Conservation (phyloP, 1,140 invertebrate species). For the Andrena cerasifolii region DNA sequence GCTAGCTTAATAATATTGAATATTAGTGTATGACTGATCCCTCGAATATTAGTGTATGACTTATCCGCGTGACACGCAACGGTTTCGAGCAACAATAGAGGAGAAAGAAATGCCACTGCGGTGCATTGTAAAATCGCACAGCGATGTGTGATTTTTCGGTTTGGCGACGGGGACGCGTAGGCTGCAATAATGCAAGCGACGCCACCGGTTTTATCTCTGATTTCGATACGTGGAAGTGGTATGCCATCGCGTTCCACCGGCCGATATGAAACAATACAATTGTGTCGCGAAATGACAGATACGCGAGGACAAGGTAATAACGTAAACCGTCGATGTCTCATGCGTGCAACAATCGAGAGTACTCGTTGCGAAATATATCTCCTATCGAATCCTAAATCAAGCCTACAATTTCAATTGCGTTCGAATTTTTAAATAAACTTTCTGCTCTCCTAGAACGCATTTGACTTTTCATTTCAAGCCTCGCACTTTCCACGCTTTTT, state of each 20-base stretch:
- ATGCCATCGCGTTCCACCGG: slow-evolving; percentile 10
- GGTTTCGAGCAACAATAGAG: neutral
- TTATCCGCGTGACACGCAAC: too few species aligned
- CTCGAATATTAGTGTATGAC: too few species aligned
- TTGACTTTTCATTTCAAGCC: too few species aligned
- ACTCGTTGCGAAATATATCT: neutral
- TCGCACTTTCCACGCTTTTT: too few species aligned
- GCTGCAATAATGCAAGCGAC: slow-evolving; percentile 30
- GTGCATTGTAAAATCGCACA: neutral
- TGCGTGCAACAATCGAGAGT: neutral
- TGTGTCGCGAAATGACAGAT: slow-evolving; percentile 20
- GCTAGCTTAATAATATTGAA: too few species aligned
- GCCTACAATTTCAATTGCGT: neutral
- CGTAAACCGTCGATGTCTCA: neutral
- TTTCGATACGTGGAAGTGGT: slow-evolving; percentile 46
- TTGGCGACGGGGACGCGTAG: slow-evolving; percentile 7
- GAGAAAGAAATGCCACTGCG: neutral
- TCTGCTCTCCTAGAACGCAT: too few species aligned
- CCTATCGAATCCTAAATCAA: neutral
- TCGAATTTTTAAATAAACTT: too few species aligned
- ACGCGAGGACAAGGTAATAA: neutral
- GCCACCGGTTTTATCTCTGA: slow-evolving; percentile 30
- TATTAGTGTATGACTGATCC: too few species aligned
- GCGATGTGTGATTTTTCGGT: slow-evolving; percentile 21
- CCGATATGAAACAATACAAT: slow-evolving; percentile 50